Base-by-base conservation (phyloP, 2,888 invertebrate genomes). In the Hypomecis punctinalis region DNA sequence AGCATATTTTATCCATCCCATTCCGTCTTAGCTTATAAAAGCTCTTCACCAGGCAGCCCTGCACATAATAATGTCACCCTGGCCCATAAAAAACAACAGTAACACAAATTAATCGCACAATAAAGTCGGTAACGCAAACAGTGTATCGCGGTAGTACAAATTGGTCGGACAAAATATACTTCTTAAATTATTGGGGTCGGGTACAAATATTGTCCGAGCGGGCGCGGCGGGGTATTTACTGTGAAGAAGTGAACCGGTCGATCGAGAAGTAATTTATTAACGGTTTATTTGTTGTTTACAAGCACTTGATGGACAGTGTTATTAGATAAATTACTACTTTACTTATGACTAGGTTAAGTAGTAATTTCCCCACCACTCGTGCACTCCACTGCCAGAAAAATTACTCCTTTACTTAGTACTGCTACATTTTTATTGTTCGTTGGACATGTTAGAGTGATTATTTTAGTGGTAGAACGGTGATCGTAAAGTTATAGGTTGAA, bases 151-250 rank as follows among this genome's bases (percentile, higher is more conserved):
- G 77, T 74, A 69, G 73, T 76, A 69, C 76, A 83, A 84, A 85
- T 84, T 84, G 82, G 76, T 80, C 77, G 78, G 73, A 65, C 76
- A 79, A 79, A 80, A 81, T 81, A 79, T 82, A 81, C 81, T 83
- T 79, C 84, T 83, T 87, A 83, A 87, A 86, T 86, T 85, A 87
- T 83, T 83, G 80, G 82, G 83, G 80, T 78, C 75, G 78, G 75
- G 72, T 68, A 74, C 81, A 82, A 84, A 85, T 81, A 85, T 82
- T 77, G 80, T 72, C 73, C 71, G 77, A 73, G 77, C 75, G 76
- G 73, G 71, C 69, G 73, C 75, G 68, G 39, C 54, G 52, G 51
- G 76, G 72, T 67, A 33, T 42, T 61, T 78, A 78, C 85, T 85
- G 82, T 33, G 54, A 53, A 48, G 61, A 56, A 55, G 23, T 52